Evolutionary conservation across 2,888 invertebrate genomes (phyloP), one percentile per base, ranked within the genome.

Genomic region (Phengaris alcon): DNA sequence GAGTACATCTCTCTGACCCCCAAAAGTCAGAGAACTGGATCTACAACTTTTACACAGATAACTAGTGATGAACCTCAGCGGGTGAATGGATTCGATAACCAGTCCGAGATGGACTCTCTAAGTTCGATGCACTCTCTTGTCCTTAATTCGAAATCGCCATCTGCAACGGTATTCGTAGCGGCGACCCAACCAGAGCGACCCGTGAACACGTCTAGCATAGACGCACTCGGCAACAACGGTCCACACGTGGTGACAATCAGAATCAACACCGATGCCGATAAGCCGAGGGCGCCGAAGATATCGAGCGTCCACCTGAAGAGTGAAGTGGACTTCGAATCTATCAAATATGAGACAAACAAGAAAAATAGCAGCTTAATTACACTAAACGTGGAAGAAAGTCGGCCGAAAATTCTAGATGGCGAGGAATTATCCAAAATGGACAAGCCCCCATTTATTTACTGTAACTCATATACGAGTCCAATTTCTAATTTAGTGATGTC

Each of bases 171-270:
- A 93, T 93, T 92, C 84, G 85, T 93, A 87, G 92, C 94, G 91
- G 89, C 92, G 85, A 90, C 89, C 84, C 90, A 91, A 88, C 87
- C 93, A 89, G 92, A 93, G 79, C 88, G 89, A 88, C 87, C 91
- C 83, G 88, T 85, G 88, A 89, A 83, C 86, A 89, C 91, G 86
- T 87, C 88, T 85, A 84, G 86, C 84, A 81, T 90, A 88, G 92
- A 91, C 90, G 89, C 88, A 81, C 81, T 78, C 74, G 84, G 82
- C 77, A 80, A 86, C 82, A 90, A 88, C 87, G 93, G 90, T 78
- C 93, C 92, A 81, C 95, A 96, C 90, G 95, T 96, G 82, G 96
- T 96, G 79, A 96, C 96, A 81, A 96, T 96, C 84, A 94, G 95
- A 85, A 96, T 96, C 86, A 95, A 95, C 87, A 95, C 95, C 15